These are phyloP conservation scores for Oryzias melastigma DNA, from an alignment of 2,113 vertebrate species.

Conservation along the genomic window DNA sequence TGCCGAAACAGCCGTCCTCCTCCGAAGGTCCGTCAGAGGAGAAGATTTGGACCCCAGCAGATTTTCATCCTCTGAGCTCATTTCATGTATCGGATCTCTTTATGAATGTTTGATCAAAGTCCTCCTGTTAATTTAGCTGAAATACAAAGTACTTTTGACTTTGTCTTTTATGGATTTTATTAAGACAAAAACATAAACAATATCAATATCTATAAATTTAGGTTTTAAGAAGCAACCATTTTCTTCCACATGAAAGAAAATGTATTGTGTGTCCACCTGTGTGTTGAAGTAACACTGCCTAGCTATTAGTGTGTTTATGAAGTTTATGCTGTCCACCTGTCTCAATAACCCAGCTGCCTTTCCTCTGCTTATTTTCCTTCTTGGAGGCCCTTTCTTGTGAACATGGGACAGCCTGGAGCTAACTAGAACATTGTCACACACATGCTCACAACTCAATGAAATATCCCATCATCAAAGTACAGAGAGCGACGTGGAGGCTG, in stretches of 20 bases:
- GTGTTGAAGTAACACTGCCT: constrained; percentile 32
- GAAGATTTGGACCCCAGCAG: constrained; percentile 45
- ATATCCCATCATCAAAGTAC: background rate
- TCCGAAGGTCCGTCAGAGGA: constrained; percentile 47
- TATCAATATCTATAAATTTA: too few relatives aligned
- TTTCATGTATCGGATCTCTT: constrained; percentile 65
- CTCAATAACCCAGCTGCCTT: constrained; percentile 68
- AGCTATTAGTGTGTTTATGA: constrained; percentile 47
- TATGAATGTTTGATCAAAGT: constrained; percentile 72
- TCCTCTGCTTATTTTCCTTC: constrained; percentile 57
- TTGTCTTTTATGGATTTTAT: too few relatives aligned
- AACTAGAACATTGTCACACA: constrained; percentile 15
- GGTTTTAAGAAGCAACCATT: too few relatives aligned
- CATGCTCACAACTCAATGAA: constrained; percentile 5
- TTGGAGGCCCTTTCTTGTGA: constrained; percentile 44
- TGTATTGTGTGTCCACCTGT: constrained; percentile 9
- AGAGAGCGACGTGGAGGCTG: constrained; percentile 6
- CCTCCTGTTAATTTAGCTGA: constrained; percentile 56
- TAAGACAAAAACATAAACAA: too few relatives aligned
- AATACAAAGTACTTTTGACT: constrained; percentile 15
- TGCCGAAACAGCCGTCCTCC: constrained; percentile 40
- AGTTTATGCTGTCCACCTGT: constrained; percentile 64
- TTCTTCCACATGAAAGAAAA: background rate
- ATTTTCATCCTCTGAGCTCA: constrained; percentile 51
- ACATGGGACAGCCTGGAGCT: constrained; percentile 29